A percentile compares a stretch with the other conserved stretches of the same genome.
Evolutionary conservation across 2,797 vertebrate genomes (phyloP).

Genomic region (Calcarius lapponicus): DNA sequence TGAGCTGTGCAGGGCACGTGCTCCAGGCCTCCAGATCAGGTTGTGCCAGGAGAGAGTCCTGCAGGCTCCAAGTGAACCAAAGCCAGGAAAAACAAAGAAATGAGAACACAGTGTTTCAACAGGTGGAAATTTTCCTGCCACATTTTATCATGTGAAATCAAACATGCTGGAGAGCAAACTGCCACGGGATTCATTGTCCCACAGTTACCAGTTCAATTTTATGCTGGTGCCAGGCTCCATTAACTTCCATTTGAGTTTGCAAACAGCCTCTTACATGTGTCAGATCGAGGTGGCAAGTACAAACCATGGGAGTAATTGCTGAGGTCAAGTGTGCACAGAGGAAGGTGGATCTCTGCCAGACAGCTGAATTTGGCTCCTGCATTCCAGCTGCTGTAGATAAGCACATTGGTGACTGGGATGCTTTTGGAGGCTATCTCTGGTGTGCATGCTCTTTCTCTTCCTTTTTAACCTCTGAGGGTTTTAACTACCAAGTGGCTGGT

Average conservation of each 20-base stretch:
- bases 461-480: neutral
- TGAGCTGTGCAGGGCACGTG: fast-evolving
- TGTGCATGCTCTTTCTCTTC: neutral
- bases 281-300: neutral
- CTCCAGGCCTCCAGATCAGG: neutral
- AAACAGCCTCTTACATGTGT: neutral
- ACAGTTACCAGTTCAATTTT: neutral
- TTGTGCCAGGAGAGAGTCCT: neutral
- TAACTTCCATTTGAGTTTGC: constrained; percentile 20
- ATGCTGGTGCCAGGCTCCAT: constrained; percentile 29
- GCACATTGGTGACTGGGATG: neutral
- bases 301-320: constrained; percentile 13
- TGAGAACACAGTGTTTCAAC: constrained; percentile 39
- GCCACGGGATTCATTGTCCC: neutral
- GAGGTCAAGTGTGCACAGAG: constrained; percentile 31
- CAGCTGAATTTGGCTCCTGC: constrained; percentile 21
- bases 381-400: constrained; percentile 39
- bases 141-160: constrained; percentile 32
- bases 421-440: neutral
- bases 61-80: neutral
- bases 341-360: constrained; percentile 5
- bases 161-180: neutral
- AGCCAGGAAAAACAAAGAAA: constrained; percentile 53
- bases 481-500: neutral
- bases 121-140: constrained; percentile 55